These are phyloP conservation scores for Oncorhynchus masou DNA, from an alignment of 2,113 vertebrate genomes.

Conservation along the genomic window DNA sequence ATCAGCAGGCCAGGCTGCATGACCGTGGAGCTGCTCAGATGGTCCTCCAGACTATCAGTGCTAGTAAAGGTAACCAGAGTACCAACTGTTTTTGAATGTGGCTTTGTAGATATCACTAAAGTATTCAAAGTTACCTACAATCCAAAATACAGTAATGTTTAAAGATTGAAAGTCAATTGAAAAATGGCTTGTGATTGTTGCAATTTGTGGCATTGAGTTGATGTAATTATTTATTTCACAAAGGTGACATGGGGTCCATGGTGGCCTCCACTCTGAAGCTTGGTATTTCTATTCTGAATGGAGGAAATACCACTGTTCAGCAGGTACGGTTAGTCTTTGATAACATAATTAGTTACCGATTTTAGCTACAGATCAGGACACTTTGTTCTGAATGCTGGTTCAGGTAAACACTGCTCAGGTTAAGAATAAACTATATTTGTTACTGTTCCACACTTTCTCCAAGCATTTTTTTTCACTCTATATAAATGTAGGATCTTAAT, in stretches of 20 bases:
- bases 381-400: no score
- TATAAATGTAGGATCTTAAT: no score
- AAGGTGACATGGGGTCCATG: constrained; percentile 84
- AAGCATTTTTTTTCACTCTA: no score
- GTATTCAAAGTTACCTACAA: no score
- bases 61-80: constrained; percentile 82
- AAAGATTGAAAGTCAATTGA: not conserved
- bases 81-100: not conserved
- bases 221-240: constrained; percentile 8
- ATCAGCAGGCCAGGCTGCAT: constrained; percentile 92
- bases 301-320: constrained; percentile 89
- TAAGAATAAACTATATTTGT: no score
- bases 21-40: constrained; percentile 89
- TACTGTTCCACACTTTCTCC: no score
- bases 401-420: no score
- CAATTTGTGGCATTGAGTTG: not conserved
- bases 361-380: no score
- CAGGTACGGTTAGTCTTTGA: constrained; percentile 73
- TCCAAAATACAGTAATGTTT: not conserved
- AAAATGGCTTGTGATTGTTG: not conserved
- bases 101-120: not conserved
- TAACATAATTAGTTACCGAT: no score
- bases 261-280: constrained; percentile 88
- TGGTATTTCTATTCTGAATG: constrained; percentile 89
- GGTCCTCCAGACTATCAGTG: constrained; percentile 91